Conservation (phyloP, 2,113 vertebrate species). For the Protobothrops mucrosquamatus region DNA sequence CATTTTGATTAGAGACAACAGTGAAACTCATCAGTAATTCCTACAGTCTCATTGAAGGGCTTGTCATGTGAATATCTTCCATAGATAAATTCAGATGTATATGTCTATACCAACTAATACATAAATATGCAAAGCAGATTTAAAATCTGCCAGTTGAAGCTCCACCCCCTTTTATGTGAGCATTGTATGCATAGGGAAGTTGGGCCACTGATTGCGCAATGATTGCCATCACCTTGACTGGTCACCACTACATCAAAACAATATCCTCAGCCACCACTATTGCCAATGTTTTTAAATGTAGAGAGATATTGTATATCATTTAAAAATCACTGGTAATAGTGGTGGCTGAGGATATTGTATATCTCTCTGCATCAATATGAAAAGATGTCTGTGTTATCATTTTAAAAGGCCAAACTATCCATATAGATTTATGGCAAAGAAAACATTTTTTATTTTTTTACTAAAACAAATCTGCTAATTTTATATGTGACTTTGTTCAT, state of each 20-base stretch:
- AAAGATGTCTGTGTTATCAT: background rate
- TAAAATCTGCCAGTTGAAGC: background rate
- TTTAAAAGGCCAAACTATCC: background rate
- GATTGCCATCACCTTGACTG: background rate
- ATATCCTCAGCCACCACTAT: background rate
- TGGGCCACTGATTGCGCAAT: background rate
- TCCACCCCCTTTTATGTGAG: background rate
- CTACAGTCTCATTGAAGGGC: background rate
- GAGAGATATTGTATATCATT: background rate
- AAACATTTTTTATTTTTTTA: background rate
- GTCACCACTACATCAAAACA: background rate
- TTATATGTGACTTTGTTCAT: background rate
- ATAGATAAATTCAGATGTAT: background rate
- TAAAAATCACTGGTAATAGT: too few relatives aligned
- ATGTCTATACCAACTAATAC: background rate
- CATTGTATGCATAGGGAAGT: background rate
- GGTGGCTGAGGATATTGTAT: background rate
- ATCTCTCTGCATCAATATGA: background rate
- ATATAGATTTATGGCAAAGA: background rate
- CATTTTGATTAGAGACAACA: background rate
- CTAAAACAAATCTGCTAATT: background rate
- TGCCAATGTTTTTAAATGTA: background rate
- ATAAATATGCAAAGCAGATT: background rate
- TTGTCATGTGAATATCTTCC: background rate
- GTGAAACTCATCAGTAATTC: background rate